Base-by-base conservation (phyloP, 2,113 vertebrate species). In the Thryonomys swinderianus region DNA sequence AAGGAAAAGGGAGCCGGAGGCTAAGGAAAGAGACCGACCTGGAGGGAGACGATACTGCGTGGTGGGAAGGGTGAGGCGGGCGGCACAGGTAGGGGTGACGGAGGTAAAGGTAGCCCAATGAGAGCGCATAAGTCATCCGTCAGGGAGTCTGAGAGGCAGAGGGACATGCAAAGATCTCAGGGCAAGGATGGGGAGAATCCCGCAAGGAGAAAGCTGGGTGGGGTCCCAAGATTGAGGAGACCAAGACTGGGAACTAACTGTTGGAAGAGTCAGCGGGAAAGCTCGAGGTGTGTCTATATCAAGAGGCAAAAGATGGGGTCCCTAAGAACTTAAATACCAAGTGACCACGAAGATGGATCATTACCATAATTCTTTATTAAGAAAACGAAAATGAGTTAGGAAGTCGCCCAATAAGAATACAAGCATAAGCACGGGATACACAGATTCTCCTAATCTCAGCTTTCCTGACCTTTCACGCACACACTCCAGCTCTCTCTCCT, bases 81-180 rank as follows among this genome's bases (percentile, higher is more conserved):
- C n/a, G 55, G 55, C 17, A 2, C 71, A 51, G 13, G 61, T 12
- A 21, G 45, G 78, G 67, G 12, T 81, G 34, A 80, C 69, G 64
- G 59, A 90, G 87, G 61, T 82, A 94, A 91, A 94, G 73, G 93
- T 76, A 94, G 89, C 82, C 17, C 71, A 61, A 91, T 93, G 95
- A 93, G 74, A 76, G 96, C 23, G 62, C 82, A 67, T 7, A 89
- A 94, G 92, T 95, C 95, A 91, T 88, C 61, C 85, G 37, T 32
- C 74, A 96, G 69, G 88, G 62, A 95, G 83, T 96, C 96, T 66
- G 78, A 93, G 90, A 85, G 62, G 86, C 85, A 78, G 90, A 73
- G 85, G 85, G 66, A 83, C 83, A 95, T 69, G 95, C 91, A 91
- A 73, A 94, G 71, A 55, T 57, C 76, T 94, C 59, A 20, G 74